Evolutionary conservation across 2,113 vertebrate species (phyloP).

Genomic region (Ageneiosus marmoratus): DNA sequence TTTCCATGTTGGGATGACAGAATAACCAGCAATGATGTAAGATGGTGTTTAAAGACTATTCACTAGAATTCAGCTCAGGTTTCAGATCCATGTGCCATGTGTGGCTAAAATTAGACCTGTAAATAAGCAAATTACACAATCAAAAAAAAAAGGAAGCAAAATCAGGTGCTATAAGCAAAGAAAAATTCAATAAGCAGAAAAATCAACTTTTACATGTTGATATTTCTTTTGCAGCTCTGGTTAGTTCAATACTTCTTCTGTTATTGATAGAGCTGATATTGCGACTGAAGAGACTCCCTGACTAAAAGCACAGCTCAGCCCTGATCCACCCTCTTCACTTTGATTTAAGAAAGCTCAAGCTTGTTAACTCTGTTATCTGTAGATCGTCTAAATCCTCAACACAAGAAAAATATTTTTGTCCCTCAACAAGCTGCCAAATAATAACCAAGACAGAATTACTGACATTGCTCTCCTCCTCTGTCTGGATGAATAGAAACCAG

Average conservation of each 20-base stretch:
- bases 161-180: background rate
- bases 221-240: background rate
- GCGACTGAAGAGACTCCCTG: background rate
- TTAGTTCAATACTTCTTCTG: background rate
- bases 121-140: background rate
- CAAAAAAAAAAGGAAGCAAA: background rate
- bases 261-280: background rate
- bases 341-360: background rate
- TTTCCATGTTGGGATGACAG: background rate
- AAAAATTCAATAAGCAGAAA: background rate
- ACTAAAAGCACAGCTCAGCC: background rate
- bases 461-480: slow-evolving; percentile 2
- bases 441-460: background rate
- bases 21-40: background rate
- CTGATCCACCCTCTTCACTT: background rate
- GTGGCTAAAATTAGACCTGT: background rate
- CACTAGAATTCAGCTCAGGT: background rate
- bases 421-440: slow-evolving; percentile 8
- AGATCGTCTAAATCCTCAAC: background rate
- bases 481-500: background rate
- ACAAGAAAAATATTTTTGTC: background rate
- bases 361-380: background rate
- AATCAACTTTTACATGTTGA: background rate
- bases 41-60: background rate
- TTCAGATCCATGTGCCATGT: background rate